Conservation (phyloP, 2,113 vertebrate species). For the Tiliqua scincoides region DNA sequence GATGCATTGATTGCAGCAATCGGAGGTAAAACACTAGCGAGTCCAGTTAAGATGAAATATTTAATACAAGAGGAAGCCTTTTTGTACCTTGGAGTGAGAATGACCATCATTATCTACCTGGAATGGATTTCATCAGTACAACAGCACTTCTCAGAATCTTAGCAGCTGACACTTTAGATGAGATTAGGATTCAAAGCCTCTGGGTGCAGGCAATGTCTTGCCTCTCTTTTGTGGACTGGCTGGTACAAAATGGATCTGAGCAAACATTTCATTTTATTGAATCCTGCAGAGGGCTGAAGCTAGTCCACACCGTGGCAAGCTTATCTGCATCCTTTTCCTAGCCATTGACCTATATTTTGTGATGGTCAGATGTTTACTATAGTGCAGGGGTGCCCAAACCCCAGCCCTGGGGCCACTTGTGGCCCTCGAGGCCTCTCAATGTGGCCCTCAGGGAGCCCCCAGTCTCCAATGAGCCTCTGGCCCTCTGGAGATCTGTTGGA, state of each 20-base stretch:
- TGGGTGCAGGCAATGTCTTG: background rate
- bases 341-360: background rate
- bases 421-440: no score
- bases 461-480: no score
- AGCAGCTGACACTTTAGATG: conserved; percentile 4
- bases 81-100: background rate
- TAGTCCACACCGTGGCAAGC: background rate
- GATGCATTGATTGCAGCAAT: background rate
- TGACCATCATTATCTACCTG: background rate
- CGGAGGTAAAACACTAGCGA: background rate
- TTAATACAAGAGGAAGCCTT: background rate
- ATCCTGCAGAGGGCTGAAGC: background rate
- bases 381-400: no score
- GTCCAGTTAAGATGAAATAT: background rate
- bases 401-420: no score
- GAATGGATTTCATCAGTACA: background rate
- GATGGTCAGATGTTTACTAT: background rate
- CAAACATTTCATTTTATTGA: background rate
- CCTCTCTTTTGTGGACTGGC: background rate
- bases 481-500: no score
- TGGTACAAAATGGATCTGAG: background rate
- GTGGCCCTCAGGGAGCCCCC: no score
- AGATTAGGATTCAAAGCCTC: background rate
- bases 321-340: background rate
- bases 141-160: background rate